phyloP scores from a whole-genome alignment of 2,797 vertebrate genomes.

The Selene dorsalis region DNA sequence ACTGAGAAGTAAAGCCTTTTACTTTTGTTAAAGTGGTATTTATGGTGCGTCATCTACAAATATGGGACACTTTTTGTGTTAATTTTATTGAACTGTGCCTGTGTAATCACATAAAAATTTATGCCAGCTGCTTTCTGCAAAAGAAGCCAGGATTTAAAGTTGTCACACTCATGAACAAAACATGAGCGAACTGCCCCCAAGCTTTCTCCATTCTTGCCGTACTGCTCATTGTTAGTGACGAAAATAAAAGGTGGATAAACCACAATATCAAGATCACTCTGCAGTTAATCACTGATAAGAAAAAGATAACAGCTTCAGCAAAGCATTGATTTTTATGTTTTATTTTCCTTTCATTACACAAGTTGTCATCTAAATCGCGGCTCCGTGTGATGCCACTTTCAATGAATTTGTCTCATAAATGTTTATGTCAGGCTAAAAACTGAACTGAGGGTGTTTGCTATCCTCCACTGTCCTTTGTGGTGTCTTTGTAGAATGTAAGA shows the following conservation, averaged over 20 bases:
- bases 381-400: slow-evolving; percentile 48
- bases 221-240: slow-evolving; percentile 28
- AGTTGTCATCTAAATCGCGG: slow-evolving; percentile 57
- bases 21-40: slow-evolving; percentile 11
- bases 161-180: slow-evolving; percentile 51
- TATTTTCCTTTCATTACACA: slow-evolving; percentile 42
- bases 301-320: slow-evolving; percentile 38
- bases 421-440: slow-evolving; percentile 26
- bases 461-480: slow-evolving; percentile 37
- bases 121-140: slow-evolving; percentile 32
- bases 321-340: slow-evolving; percentile 30
- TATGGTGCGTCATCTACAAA: slow-evolving; percentile 4
- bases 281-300: slow-evolving; percentile 48
- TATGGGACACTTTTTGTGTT: slow-evolving; percentile 2
- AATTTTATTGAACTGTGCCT: slow-evolving; percentile 17
- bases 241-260: slow-evolving; percentile 56
- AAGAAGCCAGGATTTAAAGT: slow-evolving; percentile 55
- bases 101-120: slow-evolving; percentile 32
- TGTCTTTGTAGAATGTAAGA: slow-evolving; percentile 35
- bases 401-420: slow-evolving; percentile 54
- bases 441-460: slow-evolving; percentile 6
- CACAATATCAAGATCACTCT: slow-evolving; percentile 34
- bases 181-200: slow-evolving; percentile 6
- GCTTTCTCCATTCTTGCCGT: slow-evolving; percentile 20
- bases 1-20: slow-evolving; percentile 7